Evolutionary conservation across 2,113 vertebrate species (phyloP), one percentile per base, ranked within the genome.

Genomic region (Tautogolabrus adspersus): DNA sequence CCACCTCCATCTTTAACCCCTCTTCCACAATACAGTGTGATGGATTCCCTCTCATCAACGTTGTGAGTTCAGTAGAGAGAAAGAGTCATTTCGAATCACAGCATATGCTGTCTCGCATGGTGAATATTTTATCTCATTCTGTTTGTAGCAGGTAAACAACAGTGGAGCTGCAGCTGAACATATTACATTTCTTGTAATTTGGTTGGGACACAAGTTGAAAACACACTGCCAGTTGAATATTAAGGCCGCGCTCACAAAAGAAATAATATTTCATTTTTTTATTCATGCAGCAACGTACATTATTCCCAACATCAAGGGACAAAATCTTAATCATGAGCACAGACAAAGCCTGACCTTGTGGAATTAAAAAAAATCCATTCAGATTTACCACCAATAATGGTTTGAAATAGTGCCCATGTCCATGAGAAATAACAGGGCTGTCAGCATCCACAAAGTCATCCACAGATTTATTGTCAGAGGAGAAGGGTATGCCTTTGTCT

Each of bases 311-410:
- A 79, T 75, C 55, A 52, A 59, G 75, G 6, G 42, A 86, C 65
- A 68, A 30, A 78, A 85, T 78, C 72, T 52, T 71, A 52, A 66
- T 82, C 71, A 59, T 30, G 51, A 66, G 16, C 66, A 63, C 59
- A 13, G 58, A 82, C 74, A 75, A 87, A 67, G 56, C 66, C 65
- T 85, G 88, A 86, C 86, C 87, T 88, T 88, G 85, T 72, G 67
- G 74, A 84, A 78, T 84, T 58, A 51, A 12, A 11, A 86, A 71
- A 85, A 79, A 81, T 79, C 47, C 58, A 73, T 86, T 58, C 75
- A 74, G 73, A 79, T 91, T 83, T 85, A 86, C 79, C 60, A 57
- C 66, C 82, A 85, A 85, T 88, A 81, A 85, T 38, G 30, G 51
- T 71, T 87, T 79, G 72, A 88, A 80, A 75, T 77, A 26, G 44